Evolutionary conservation across 2,888 invertebrate species (phyloP).

Genomic region (Plebejus melissa): DNA sequence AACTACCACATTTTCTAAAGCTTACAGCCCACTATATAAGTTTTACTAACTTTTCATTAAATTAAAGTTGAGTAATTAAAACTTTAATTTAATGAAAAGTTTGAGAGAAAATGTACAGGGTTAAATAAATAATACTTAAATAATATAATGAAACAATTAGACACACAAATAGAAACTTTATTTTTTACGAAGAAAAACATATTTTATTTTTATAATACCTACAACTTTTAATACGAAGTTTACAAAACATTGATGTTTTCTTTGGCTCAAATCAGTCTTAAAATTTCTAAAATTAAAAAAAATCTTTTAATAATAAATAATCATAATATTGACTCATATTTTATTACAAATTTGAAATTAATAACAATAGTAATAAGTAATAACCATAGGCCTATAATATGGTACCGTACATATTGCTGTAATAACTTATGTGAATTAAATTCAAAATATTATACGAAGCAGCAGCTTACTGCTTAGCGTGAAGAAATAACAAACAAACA

Average conservation of each 20-base stretch:
- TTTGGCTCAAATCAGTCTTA: constrained; percentile 25
- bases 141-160: not conserved
- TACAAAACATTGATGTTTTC: not conserved
- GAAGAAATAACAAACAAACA: too few species aligned
- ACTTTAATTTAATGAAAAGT: too few species aligned
- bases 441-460: too few species aligned
- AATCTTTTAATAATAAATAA: too few species aligned
- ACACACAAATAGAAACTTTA: not conserved
- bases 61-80: too few species aligned
- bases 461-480: too few species aligned
- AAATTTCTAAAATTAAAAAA: not conserved
- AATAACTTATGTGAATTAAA: too few species aligned
- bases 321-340: not conserved
- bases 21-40: too few species aligned
- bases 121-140: not conserved
- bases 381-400: not conserved
- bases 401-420: too few species aligned
- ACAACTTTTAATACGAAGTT: not conserved
- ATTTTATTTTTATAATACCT: not conserved
- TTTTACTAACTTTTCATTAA: too few species aligned
- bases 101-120: too few species aligned
- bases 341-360: not conserved
- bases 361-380: not conserved
- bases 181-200: not conserved
- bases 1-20: too few species aligned